phyloP scores from a whole-genome alignment of 2,113 vertebrate species.

The Micronycteris hirsuta region DNA sequence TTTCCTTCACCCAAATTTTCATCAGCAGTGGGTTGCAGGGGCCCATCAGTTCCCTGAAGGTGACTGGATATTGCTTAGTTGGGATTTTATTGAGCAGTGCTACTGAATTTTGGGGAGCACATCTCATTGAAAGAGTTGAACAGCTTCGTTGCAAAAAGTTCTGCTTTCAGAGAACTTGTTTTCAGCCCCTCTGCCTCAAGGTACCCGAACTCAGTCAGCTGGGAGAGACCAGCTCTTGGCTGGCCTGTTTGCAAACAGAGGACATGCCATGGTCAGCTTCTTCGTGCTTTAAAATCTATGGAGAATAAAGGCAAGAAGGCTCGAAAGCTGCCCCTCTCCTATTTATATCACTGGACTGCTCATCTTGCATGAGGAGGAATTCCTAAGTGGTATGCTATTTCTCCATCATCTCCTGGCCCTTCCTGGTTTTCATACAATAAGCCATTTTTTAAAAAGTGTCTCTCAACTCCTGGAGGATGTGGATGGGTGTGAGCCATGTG shows the following conservation, averaged over 20 bases:
- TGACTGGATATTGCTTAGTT: not conserved
- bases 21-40: not conserved
- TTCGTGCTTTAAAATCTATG: not conserved
- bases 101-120: not conserved
- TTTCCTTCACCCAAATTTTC: not conserved
- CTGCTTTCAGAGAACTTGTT: not conserved
- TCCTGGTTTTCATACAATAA: not conserved
- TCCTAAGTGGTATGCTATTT: not conserved
- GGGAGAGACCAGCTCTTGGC: not conserved
- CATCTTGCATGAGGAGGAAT: not conserved
- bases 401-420: not conserved
- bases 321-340: not conserved
- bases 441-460: not conserved
- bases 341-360: not conserved
- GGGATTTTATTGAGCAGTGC: not conserved
- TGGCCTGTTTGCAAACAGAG: not conserved
- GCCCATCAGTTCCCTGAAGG: not conserved
- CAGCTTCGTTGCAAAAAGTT: not conserved
- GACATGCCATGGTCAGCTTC: not conserved
- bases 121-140: not conserved
- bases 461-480: not conserved
- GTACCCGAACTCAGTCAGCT: not conserved
- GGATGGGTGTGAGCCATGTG: not conserved
- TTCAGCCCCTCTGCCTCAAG: not conserved
- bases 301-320: not conserved